These are phyloP conservation scores for Motacilla tschutschensis DNA, from an alignment of 2,113 vertebrate species.

Conservation along the genomic window DNA sequence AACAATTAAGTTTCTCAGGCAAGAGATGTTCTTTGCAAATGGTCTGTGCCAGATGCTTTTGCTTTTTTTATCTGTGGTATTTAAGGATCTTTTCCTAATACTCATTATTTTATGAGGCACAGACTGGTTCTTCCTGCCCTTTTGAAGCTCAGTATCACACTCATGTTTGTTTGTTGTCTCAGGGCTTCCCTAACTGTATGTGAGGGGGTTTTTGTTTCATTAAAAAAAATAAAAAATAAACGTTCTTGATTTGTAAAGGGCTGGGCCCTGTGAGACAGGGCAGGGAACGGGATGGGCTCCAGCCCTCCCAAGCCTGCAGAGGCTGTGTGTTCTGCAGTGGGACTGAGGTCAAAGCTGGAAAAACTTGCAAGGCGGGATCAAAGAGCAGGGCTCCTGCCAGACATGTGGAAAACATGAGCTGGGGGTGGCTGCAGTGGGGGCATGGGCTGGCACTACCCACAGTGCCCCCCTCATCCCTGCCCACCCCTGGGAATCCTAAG, in stretches of 20 bases:
- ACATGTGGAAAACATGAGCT: neutral
- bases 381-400: neutral
- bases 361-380: neutral
- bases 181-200: conserved; percentile 32
- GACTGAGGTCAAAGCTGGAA: conserved; percentile 46
- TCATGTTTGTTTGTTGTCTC: conserved; percentile 19
- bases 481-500: neutral
- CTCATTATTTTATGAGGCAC: conserved; percentile 45
- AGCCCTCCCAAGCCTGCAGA: neutral
- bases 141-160: conserved; percentile 7
- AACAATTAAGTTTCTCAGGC: conserved; percentile 59
- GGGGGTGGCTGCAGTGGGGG: neutral
- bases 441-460: neutral
- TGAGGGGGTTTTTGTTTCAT: neutral
- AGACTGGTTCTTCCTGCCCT: conserved; percentile 1
- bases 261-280: conserved; percentile 3
- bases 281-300: neutral
- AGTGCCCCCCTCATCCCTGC: neutral
- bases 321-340: neutral
- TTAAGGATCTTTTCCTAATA: conserved; percentile 43
- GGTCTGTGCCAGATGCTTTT: conserved; percentile 13
- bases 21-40: conserved; percentile 30
- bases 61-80: conserved; percentile 49
- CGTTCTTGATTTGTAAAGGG: conserved; percentile 7
- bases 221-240: neutral